Percentiles rank a stretch among this genome's conserved stretches.
Conservation (phyloP, 2,797 vertebrate species). For the Schizothorax lantsangensis region DNA sequence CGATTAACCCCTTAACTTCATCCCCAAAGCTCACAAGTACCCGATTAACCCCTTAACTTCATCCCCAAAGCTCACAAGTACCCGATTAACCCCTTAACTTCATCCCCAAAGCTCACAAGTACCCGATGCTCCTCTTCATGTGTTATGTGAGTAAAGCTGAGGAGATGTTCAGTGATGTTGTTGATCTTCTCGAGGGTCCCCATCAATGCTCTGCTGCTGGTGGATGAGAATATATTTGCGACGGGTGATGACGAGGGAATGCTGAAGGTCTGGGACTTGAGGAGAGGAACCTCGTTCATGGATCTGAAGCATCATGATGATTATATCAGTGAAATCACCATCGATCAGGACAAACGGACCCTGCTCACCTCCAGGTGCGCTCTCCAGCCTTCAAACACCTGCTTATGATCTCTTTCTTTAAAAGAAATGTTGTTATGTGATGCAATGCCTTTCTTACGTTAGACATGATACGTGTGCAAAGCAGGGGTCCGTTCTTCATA, state of each 20-base stretch:
- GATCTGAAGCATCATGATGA: conserved; percentile 92
- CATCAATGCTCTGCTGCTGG: conserved; percentile 87
- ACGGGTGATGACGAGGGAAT: conserved; percentile 90
- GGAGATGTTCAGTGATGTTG: not conserved
- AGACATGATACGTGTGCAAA: too few species aligned
- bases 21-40: conserved; percentile 75
- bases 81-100: not conserved
- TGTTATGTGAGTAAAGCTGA: not conserved
- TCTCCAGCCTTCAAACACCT: too few species aligned
- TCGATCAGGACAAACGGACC: conserved; percentile 86
- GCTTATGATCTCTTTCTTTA: too few species aligned
- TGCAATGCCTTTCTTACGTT: not conserved
- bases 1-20: conserved; percentile 15
- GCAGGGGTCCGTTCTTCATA: too few species aligned
- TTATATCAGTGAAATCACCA: conserved; percentile 89
- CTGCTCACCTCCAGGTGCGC: conserved; percentile 89
- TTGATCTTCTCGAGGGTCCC: conserved; percentile 71
- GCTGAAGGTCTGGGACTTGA: conserved; percentile 94
- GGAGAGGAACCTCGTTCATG: conserved; percentile 86
- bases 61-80: conserved; percentile 77
- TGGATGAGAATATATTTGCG: conserved; percentile 89
- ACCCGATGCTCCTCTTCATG: not conserved
- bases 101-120: too few species aligned
- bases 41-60: too few species aligned
- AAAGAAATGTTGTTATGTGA: too few species aligned